Evolutionary conservation across 2,888 invertebrate species (phyloP).

Genomic region (Lasioglossum leucozonium): DNA sequence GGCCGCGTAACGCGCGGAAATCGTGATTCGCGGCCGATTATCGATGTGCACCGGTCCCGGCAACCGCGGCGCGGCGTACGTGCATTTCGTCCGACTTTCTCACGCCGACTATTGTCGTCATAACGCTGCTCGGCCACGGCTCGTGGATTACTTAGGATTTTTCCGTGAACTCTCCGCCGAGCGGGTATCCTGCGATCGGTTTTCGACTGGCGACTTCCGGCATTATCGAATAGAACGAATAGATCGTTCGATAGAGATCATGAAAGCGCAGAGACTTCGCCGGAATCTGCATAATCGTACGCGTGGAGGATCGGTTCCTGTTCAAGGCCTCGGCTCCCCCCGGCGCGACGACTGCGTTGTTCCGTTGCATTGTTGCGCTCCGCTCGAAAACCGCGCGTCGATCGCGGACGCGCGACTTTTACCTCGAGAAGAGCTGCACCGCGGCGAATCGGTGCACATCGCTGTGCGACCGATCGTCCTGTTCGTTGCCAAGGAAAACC

Average conservation of each 20-base stretch:
- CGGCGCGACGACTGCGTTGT: not conserved
- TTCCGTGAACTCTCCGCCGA: not conserved
- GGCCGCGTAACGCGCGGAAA: conserved; percentile 59
- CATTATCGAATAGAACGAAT: too few species aligned
- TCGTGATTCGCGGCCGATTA: conserved; percentile 56
- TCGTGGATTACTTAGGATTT: conserved; percentile 31
- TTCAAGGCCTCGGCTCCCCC: not conserved
- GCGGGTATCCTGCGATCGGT: too few species aligned
- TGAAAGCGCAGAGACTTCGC: not conserved
- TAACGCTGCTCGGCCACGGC: conserved; percentile 14
- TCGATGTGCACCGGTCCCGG: conserved; percentile 36
- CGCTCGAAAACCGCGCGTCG: not conserved
- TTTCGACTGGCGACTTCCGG: conserved; percentile 11
- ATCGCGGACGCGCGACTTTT: conserved; percentile 30
- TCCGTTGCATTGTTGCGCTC: conserved; percentile 11
- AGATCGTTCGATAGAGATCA: conserved; percentile 16
- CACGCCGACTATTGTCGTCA: conserved; percentile 54
- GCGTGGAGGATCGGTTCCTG: not conserved
- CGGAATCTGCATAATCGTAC: conserved; percentile 5
- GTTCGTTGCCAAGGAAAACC: conserved; percentile 62
- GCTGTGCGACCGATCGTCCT: conserved; percentile 14
- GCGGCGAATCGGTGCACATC: conserved; percentile 39
- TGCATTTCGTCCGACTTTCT: conserved; percentile 40
- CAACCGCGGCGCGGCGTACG: conserved; percentile 4
- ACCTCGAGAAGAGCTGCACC: conserved; percentile 9